Conservation (phyloP, 2,888 invertebrate species). For the Dioctria linearis region DNA sequence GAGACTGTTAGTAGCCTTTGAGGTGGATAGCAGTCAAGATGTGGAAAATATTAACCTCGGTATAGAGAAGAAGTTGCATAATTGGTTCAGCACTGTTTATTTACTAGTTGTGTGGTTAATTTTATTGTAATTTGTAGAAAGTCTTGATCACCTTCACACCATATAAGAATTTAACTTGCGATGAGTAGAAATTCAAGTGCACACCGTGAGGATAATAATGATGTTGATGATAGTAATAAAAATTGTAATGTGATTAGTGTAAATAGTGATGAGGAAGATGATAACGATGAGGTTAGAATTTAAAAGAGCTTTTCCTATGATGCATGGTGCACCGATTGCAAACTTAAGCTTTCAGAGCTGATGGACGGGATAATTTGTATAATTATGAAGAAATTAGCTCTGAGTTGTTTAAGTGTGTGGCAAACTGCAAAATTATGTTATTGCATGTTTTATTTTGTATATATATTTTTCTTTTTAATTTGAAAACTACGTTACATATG, state of each 20-base stretch:
- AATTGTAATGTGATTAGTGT: background rate
- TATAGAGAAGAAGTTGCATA: conserved; percentile 12
- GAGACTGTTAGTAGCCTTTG: conserved; percentile 3
- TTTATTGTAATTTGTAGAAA: conserved; percentile 14
- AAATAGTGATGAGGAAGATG: conserved; percentile 25
- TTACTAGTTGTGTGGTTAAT: conserved; percentile 20
- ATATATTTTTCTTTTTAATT: no score
- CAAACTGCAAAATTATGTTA: no score
- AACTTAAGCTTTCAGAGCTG: no score
- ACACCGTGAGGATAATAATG: background rate
- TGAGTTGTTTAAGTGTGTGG: no score
- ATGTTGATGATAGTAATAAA: background rate
- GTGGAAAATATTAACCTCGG: conserved; percentile 35
- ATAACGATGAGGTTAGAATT: conserved; percentile 30
- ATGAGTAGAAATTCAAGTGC: conserved; percentile 37
- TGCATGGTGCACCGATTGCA: no score
- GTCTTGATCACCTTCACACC: conserved; percentile 21
- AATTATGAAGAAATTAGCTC: no score
- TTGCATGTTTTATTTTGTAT: no score
- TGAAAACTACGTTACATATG: no score
- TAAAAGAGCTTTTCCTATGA: background rate
- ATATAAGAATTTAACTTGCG: background rate
- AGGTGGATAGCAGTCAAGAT: conserved; percentile 22
- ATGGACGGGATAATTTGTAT: no score
- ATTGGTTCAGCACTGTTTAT: conserved; percentile 5